phyloP scores from a whole-genome alignment of 1,140 invertebrate genomes.

The Leptinotarsa defecta region DNA sequence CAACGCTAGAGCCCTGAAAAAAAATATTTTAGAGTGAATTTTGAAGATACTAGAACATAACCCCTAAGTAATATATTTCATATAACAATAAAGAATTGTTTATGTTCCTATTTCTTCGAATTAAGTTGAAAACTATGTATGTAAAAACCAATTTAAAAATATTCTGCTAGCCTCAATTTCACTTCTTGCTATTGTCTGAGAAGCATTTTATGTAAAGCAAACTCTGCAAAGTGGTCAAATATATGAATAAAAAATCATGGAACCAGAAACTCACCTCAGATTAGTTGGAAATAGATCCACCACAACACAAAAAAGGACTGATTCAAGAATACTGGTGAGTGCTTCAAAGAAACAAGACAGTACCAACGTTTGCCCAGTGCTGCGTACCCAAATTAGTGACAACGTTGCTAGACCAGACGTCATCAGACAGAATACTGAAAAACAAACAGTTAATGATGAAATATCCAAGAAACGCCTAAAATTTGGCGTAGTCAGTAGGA shows the following conservation, averaged over 20 bases:
- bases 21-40: not conserved
- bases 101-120: not conserved
- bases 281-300: slow-evolving; percentile 62
- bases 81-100: no score
- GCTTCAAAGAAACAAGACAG: slow-evolving; percentile 64
- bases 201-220: no score
- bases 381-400: slow-evolving; percentile 62
- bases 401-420: slow-evolving; percentile 62
- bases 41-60: no score
- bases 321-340: slow-evolving; percentile 62
- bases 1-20: slow-evolving; percentile 61
- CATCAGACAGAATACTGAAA: slow-evolving; percentile 61
- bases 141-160: not conserved
- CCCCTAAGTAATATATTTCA: no score
- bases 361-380: slow-evolving; percentile 59
- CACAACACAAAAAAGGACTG: slow-evolving; percentile 64
- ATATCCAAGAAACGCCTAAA: no score
- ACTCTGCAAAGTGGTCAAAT: no score
- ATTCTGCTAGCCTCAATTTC: no score
- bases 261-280: slow-evolving; percentile 45
- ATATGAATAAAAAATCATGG: no score
- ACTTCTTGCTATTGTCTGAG: no score
- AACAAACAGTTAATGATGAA: not conserved
- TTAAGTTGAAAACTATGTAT: not conserved
- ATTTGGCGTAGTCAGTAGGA: no score